Evolutionary conservation across 2,888 invertebrate genomes (phyloP), one percentile per base, ranked within the genome.

Genomic region (Cabera pusaria): DNA sequence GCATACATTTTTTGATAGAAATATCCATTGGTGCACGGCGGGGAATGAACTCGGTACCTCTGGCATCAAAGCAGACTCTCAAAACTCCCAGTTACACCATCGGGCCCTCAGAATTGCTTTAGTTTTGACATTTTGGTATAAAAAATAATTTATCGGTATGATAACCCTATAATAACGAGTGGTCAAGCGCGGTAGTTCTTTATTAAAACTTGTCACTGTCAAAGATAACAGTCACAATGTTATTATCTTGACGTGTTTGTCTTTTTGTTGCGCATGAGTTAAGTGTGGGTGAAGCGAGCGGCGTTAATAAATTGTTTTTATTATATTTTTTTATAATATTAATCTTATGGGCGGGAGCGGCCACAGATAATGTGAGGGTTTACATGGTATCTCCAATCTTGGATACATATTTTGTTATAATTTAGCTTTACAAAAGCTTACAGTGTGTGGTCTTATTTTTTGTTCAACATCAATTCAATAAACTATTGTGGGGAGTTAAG

Each of bases 201-300:
- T 84, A 84, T 83, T 82, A 82, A 82, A 77, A 82, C 83, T 74
- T 81, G 84, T 83, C 85, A 76, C 72, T 79, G 81, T 83, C 81
- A 76, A 64, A 72, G 85, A 84, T 86, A 83, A 74, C 63, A 61
- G 59, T 52, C 53, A 72, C 59, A 68, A 70, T 66, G 68, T 65
- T 62, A 64, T 67, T 79, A 81, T 78, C 78, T 72, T 67, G 76
- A 76, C 70, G 64, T 74, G 74, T 72, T 74, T 75, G 45, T 47
- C 52, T 51, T 53, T 61, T 63, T 63, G 59, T 62, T 44, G 47
- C 43, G 31, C 20, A 14, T 14, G 14, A 2, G 14, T 18, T 33
- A 34, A 3, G 36, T 42, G 55, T 47, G 52, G 49, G 56, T 56
- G 55, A 49, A 43, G 34, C 29, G 26, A 34, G 33, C 46, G 45